Conservation (phyloP, 2,113 vertebrate genomes). For the Hippocampus guttulatus region DNA sequence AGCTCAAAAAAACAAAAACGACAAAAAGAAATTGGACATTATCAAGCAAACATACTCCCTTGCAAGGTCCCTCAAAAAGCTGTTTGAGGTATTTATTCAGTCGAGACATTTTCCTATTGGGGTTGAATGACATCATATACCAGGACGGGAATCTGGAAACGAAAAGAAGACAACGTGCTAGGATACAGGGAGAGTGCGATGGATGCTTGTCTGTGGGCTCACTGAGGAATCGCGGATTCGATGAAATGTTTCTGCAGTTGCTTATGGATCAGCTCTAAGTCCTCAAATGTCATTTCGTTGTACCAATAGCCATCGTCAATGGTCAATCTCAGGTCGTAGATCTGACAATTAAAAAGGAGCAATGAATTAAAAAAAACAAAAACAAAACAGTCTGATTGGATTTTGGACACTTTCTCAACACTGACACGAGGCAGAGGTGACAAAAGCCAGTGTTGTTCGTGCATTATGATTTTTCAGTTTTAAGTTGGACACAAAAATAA, state of each 20-base stretch:
- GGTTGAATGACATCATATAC: conserved; percentile 68
- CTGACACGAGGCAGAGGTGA: not conserved
- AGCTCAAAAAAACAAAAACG: not conserved
- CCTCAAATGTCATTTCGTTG: conserved; percentile 74
- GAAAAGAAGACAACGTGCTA: not conserved
- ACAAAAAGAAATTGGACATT: not conserved
- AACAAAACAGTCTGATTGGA: not conserved
- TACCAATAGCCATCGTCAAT: conserved; percentile 69
- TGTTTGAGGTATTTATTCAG: conserved; percentile 80
- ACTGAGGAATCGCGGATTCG: conserved; percentile 77
- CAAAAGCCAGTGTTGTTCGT: too few species aligned
- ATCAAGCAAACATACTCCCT: conserved; percentile 54
- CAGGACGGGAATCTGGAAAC: conserved; percentile 77
- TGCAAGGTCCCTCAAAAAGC: conserved; percentile 75
- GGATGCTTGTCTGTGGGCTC: conserved; percentile 48
- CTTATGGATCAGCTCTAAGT: conserved; percentile 79
- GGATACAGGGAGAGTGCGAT: rapidly evolving
- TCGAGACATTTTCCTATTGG: conserved; percentile 68
- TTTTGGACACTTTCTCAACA: not conserved
- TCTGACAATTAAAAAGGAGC: conserved; percentile 54
- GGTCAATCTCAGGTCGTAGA: conserved; percentile 73
- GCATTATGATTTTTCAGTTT: too few species aligned
- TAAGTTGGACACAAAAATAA: not conserved
- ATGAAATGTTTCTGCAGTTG: conserved; percentile 78
- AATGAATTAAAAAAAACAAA: not conserved